Evolutionary conservation across 92 coral and sea anemone species (phyloP).

Genomic region (Phenganax subtilis): DNA sequence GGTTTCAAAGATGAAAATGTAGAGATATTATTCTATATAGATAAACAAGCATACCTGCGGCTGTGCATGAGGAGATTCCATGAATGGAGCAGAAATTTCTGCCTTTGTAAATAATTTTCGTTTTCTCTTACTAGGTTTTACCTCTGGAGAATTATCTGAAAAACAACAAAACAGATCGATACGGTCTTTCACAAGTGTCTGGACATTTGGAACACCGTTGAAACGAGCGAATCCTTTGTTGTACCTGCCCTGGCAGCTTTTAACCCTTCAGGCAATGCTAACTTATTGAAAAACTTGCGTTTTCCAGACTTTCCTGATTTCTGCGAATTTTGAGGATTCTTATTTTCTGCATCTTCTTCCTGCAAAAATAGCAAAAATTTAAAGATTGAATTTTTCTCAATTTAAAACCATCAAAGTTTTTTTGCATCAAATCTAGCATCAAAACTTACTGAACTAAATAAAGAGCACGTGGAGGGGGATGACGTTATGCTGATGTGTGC

Average conservation of each 20-base stretch:
- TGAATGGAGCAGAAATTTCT: constrained; percentile 21
- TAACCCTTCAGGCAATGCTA: constrained; percentile 5
- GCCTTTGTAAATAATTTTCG: constrained; percentile 28
- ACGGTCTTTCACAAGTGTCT: background rate
- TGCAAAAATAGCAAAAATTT: background rate
- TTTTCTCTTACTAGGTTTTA: background rate
- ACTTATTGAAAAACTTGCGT: constrained; percentile 18
- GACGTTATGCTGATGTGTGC: background rate
- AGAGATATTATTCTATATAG: no score
- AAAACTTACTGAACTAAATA: constrained; percentile 15
- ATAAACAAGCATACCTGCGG: background rate
- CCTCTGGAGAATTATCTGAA: background rate
- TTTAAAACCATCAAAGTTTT: background rate
- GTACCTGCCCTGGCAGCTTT: background rate
- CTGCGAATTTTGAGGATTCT: background rate
- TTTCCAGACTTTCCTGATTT: constrained; percentile 10
- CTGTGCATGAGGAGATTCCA: background rate
- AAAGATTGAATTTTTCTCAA: background rate
- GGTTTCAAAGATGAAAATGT: background rate
- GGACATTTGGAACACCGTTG: background rate
- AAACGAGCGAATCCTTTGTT: no score
- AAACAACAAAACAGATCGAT: background rate
- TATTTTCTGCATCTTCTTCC: constrained; percentile 30
- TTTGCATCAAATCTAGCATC: background rate
- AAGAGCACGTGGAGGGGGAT: constrained; percentile 22